A percentile compares a stretch with the other conserved stretches of the same genome.
Conservation (phyloP, 2,888 invertebrate species). For the Minunthozetes semirufus region DNA sequence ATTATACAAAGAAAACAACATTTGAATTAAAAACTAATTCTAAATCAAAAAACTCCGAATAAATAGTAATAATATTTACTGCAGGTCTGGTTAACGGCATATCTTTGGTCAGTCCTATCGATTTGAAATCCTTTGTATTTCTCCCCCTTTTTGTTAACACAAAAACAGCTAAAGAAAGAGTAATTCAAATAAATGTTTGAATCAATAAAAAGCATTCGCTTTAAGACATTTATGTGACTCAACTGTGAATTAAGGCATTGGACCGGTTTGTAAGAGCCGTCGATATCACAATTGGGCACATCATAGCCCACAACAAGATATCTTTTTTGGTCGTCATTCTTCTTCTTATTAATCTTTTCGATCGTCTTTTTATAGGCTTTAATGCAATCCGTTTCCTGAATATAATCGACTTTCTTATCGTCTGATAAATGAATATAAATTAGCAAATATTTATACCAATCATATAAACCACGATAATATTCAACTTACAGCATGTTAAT, state of each 20-base stretch:
- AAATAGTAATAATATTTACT: background rate
- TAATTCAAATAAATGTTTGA: conserved; percentile 7
- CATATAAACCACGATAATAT: background rate
- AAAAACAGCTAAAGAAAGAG: conserved; percentile 37
- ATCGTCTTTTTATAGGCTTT: conserved; percentile 43
- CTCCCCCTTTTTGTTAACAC: conserved; percentile 39
- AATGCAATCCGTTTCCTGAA: conserved; percentile 23
- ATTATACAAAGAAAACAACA: background rate
- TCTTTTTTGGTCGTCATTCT: conserved; percentile 45
- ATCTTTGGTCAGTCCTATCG: conserved; percentile 17
- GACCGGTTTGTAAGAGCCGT: conserved; percentile 53
- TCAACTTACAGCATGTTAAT: conserved; percentile 43
- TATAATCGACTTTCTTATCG: background rate
- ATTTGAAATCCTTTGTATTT: conserved; percentile 6
- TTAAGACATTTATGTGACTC: conserved; percentile 39
- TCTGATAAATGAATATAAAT: background rate
- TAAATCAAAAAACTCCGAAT: background rate
- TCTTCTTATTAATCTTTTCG: conserved; percentile 46
- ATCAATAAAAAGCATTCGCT: background rate
- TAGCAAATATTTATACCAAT: background rate
- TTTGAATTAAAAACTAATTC: background rate
- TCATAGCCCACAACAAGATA: conserved; percentile 47
- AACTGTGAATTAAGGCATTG: conserved; percentile 50
- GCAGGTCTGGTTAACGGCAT: background rate
- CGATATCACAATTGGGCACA: conserved; percentile 52